These are phyloP conservation scores for Apostichopus californicus DNA, from an alignment of 35 echinoderm and acorn worm species.

Conservation along the genomic window DNA sequence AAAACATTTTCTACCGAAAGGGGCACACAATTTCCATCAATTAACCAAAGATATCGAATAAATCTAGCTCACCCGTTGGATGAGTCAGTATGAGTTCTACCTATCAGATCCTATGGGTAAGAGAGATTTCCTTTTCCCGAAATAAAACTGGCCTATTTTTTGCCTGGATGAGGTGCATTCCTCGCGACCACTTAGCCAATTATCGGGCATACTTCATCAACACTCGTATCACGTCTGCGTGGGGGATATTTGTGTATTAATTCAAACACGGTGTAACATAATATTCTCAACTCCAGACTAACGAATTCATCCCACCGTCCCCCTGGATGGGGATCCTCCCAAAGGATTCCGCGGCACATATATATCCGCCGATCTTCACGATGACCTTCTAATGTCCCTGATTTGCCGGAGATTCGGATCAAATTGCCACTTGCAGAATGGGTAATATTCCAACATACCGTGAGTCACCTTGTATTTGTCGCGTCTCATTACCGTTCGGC, in stretches of 20 bases:
- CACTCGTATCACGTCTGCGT: background rate
- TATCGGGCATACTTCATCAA: background rate
- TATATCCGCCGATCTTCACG: background rate
- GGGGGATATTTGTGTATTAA: slow-evolving; percentile 18
- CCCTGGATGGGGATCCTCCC: background rate
- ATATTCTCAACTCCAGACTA: background rate
- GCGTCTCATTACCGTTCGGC: slow-evolving; percentile 6
- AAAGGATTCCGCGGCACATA: background rate
- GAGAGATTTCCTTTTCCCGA: background rate
- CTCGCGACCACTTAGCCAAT: background rate
- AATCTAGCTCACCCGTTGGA: background rate
- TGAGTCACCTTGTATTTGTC: slow-evolving; percentile 12
- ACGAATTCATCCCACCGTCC: background rate
- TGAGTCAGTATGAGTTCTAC: background rate
- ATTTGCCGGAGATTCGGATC: background rate
- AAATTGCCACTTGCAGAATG: background rate
- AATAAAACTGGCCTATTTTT: background rate
- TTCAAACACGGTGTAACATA: slow-evolving; percentile 8
- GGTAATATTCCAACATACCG: slow-evolving; percentile 16
- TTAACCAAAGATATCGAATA: background rate
- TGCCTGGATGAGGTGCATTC: background rate
- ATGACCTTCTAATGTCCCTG: slow-evolving; percentile 7
- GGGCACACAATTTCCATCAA: background rate
- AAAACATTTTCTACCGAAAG: background rate
- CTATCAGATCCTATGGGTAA: background rate